Evolutionary conservation across 2,888 invertebrate genomes (phyloP).

Genomic region (Prenolepis imparis): DNA sequence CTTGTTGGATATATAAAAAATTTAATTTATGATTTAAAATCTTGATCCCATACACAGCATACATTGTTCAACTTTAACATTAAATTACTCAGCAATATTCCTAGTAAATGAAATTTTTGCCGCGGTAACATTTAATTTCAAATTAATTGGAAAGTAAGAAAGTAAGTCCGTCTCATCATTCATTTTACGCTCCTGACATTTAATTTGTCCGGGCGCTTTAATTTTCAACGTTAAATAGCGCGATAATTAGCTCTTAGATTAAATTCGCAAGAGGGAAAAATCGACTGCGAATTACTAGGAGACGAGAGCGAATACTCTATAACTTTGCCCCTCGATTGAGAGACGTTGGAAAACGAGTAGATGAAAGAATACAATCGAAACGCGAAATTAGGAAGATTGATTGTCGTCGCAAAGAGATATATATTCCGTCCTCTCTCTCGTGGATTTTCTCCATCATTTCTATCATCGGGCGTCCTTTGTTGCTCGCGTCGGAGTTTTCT

Average conservation of each 20-base stretch:
- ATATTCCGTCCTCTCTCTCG: neutral
- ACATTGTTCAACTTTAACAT: neutral
- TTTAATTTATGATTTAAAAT: neutral
- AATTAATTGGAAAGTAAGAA: slow-evolving; percentile 40
- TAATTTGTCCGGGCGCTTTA: slow-evolving; percentile 47
- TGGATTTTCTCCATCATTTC: slow-evolving; percentile 9
- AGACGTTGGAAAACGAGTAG: neutral
- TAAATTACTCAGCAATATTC: slow-evolving; percentile 1
- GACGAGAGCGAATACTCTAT: slow-evolving; percentile 18
- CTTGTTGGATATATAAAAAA: neutral
- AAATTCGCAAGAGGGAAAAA: slow-evolving; percentile 41
- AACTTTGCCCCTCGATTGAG: slow-evolving; percentile 20
- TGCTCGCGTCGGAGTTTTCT: slow-evolving; percentile 32
- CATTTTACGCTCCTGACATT: slow-evolving; percentile 39
- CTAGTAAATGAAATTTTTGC: slow-evolving; percentile 25
- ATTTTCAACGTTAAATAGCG: slow-evolving; percentile 54
- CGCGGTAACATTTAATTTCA: slow-evolving; percentile 23
- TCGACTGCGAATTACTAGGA: slow-evolving; percentile 36
- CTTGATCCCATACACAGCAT: neutral
- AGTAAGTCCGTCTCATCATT: slow-evolving; percentile 31
- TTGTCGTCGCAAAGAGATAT: slow-evolving; percentile 14
- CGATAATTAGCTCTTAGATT: slow-evolving; percentile 50
- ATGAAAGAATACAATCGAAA: neutral
- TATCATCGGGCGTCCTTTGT: slow-evolving; percentile 1
- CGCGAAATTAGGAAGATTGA: slow-evolving; percentile 42